These are phyloP conservation scores for Tholera decimalis DNA, from an alignment of 2,888 invertebrate species.

Conservation along the genomic window DNA sequence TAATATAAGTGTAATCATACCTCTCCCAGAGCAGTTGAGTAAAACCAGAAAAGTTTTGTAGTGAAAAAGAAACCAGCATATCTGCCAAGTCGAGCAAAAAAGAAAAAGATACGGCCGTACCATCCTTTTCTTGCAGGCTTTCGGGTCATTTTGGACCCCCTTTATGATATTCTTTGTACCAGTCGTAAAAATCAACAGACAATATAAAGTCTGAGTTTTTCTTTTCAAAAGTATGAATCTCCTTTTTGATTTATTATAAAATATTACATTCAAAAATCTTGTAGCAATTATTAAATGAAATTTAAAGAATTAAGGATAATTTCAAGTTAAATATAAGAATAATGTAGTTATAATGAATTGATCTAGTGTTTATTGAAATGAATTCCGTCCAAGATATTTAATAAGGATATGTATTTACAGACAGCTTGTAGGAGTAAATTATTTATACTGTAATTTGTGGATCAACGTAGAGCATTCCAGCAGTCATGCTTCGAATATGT, in stretches of 20 bases:
- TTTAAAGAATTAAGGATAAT: constrained; percentile 23
- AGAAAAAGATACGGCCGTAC: too few relatives aligned
- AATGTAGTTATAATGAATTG: not conserved
- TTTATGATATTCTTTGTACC: too few relatives aligned
- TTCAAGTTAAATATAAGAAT: constrained; percentile 11
- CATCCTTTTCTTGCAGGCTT: too few relatives aligned
- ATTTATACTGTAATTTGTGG: not conserved
- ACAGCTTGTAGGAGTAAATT: constrained; percentile 2
- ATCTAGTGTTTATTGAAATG: not conserved
- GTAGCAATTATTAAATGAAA: not conserved
- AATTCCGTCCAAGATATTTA: constrained; percentile 22
- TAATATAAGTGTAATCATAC: too few relatives aligned
- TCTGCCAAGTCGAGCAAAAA: too few relatives aligned
- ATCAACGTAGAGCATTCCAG: not conserved
- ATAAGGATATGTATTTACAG: not conserved
- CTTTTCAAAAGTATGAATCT: not conserved
- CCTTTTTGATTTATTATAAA: not conserved
- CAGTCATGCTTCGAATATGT: too few relatives aligned
- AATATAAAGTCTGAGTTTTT: not conserved
- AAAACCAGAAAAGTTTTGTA: too few relatives aligned
- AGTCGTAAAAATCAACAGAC: not conserved
- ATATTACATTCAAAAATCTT: not conserved
- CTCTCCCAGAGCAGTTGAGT: too few relatives aligned
- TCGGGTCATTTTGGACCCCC: too few relatives aligned
- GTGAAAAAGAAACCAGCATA: too few relatives aligned